Percentiles rank a stretch among this genome's conserved stretches.
phyloP scores from a whole-genome alignment of 2,888 invertebrate species.

The Patella caerulea region DNA sequence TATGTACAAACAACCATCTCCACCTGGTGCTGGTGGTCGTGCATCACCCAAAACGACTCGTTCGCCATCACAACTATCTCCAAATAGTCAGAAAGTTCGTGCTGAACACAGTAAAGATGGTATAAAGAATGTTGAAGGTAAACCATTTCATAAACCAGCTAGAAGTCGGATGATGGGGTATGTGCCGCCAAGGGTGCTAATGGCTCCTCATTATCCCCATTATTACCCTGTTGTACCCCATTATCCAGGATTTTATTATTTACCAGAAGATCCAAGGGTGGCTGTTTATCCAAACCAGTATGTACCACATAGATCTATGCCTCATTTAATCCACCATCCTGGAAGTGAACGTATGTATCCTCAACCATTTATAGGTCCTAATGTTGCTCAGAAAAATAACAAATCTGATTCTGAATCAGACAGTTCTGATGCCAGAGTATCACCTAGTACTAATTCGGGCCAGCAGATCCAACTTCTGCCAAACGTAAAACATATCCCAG shows the following conservation, averaged over 20 bases:
- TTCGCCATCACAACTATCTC: slow-evolving; percentile 6
- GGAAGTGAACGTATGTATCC: slow-evolving; percentile 5
- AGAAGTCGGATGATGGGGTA: slow-evolving; percentile 35
- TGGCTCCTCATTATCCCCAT: slow-evolving; percentile 23
- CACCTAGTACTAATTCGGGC: slow-evolving; percentile 35
- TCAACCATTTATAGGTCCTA: slow-evolving; percentile 3
- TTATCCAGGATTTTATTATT: slow-evolving; percentile 30
- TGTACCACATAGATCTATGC: not conserved
- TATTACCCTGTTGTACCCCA: slow-evolving; percentile 26
- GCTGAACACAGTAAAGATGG: slow-evolving; percentile 1
- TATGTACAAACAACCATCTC: not conserved
- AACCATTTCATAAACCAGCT: not conserved
- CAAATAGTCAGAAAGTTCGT: slow-evolving; percentile 7
- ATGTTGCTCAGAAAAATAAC: slow-evolving; percentile 4
- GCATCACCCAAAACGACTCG: not conserved
- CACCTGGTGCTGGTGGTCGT: not conserved
- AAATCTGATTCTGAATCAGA: slow-evolving; percentile 16
- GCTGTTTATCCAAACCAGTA: slow-evolving; percentile 20
- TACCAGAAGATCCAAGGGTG: slow-evolving; percentile 35
- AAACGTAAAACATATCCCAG: slow-evolving; percentile 62
- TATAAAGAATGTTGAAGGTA: slow-evolving; percentile 5
- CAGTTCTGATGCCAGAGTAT: slow-evolving; percentile 5
- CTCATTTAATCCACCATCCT: not conserved
- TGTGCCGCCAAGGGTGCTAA: slow-evolving; percentile 31
- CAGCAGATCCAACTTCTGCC: slow-evolving; percentile 62